Evolutionary conservation across 2,888 invertebrate species (phyloP).

Genomic region (Cartodere bifasciata): DNA sequence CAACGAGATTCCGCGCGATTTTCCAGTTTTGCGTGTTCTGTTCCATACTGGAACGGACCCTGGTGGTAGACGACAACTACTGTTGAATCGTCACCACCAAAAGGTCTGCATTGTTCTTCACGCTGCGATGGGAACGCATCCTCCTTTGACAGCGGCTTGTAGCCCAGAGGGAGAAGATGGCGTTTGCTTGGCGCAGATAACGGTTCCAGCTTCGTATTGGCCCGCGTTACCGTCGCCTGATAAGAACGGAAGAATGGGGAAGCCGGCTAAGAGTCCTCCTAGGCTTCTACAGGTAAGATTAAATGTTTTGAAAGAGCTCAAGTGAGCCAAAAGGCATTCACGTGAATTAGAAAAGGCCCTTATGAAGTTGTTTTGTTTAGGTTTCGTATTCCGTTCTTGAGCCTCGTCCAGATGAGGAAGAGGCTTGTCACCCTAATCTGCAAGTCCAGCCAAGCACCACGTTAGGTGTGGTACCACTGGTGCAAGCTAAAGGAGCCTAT

Average conservation of each 20-base stretch:
- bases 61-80: conserved; percentile 57
- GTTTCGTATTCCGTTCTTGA: conserved; percentile 83
- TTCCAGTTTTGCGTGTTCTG: conserved; percentile 81
- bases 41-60: conserved; percentile 86
- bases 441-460: conserved; percentile 48
- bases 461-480: conserved; percentile 51
- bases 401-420: conserved; percentile 53
- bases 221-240: conserved; percentile 54
- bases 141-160: conserved; percentile 75
- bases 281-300: conserved; percentile 71
- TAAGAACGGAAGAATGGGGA: conserved; percentile 41
- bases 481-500: conserved; percentile 67
- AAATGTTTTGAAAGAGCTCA: conserved; percentile 80
- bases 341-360: too few species aligned
- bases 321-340: conserved; percentile 48
- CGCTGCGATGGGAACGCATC: conserved; percentile 47
- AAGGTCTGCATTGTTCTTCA: conserved; percentile 65
- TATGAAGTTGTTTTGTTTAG: too few species aligned
- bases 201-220: conserved; percentile 90
- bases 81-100: conserved; percentile 48
- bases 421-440: conserved; percentile 63
- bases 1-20: conserved; percentile 71
- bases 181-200: conserved; percentile 73
- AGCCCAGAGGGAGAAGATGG: conserved; percentile 87
- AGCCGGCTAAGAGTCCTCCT: conserved; percentile 43